Base-by-base conservation (phyloP, 2,888 invertebrate genomes). In the Cephus nigrinus region DNA sequence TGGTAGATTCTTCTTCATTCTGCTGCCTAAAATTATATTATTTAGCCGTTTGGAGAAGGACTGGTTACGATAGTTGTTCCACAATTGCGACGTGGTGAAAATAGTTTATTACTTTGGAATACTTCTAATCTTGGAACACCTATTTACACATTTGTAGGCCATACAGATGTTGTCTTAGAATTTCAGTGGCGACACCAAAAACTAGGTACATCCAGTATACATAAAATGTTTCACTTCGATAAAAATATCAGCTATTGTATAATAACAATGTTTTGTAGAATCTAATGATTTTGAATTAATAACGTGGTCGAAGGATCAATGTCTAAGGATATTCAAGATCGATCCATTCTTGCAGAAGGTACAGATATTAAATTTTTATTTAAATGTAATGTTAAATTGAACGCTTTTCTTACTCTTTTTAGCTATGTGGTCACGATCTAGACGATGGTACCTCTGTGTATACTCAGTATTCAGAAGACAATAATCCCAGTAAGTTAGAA, bases 231-330 rank as follows among this genome's bases (percentile, higher is more conserved):
- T 36, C 74, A 68, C 35, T 30, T n/a, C 0, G 5, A 1, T 55
- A 55, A 89, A 90, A 55, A 31, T 34, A 9, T 34, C 36, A 31
- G 11, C n/a, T 69, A 31, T 36, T 36, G 2, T 31, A 33, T 36
- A 15, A 77, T 77, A 68, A 74, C 55, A 69, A 75, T 72, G 71
- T 72, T 32, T 84, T 85, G 89, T 92, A 90, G 94, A 94, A 80
- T 93, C 93, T 73, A 92, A 93, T 30, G 96, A 96, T 88, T 96
- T 95, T 88, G 97, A 98, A 90, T 92, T 99, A 73, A 95, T 98
- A 0, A 98, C 98, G 2, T 99, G 98, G 98, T 98, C 98, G 0
- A 95, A 97, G 88, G 98, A 99, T 93, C 98, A 98, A 89, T 97
- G 96, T 23, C 93, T 99, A 69, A 94, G 98, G 76, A 95, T 98